Conservation (phyloP, 2,888 invertebrate species). For the Pseudococcus viburni region DNA sequence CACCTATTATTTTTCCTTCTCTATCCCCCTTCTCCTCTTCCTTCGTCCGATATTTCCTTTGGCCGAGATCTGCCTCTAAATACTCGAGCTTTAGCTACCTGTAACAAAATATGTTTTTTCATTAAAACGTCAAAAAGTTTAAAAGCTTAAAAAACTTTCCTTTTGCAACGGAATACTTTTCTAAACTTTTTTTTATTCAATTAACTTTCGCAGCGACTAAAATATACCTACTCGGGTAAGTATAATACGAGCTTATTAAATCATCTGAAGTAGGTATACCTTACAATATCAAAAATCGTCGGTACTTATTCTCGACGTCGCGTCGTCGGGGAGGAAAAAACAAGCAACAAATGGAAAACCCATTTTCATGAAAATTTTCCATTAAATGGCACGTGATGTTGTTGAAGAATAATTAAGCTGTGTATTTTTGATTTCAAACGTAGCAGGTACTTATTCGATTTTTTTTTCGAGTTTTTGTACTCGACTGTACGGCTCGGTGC, state of each 20-base stretch:
- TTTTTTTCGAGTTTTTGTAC: neutral
- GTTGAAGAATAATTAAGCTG: neutral
- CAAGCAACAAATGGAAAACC: neutral
- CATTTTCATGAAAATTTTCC: neutral
- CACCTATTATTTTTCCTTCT: neutral
- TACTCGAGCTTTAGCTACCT: constrained; percentile 5
- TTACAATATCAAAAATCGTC: neutral
- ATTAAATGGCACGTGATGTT: neutral
- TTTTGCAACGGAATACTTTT: neutral
- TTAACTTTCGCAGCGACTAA: constrained; percentile 4
- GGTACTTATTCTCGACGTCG: neutral
- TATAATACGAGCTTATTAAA: constrained; percentile 17
- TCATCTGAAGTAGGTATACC: neutral
- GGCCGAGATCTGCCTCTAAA: neutral
- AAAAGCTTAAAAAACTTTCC: constrained; percentile 6
- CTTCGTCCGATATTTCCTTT: neutral
- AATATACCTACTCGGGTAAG: neutral
- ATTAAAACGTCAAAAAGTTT: constrained; percentile 14
- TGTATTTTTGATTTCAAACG: neutral
- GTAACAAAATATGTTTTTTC: constrained; percentile 23
- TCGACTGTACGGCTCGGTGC: neutral
- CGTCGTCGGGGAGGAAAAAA: no score
- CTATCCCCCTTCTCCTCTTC: neutral
- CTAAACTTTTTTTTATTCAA: constrained; percentile 2
- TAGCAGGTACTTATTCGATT: neutral